These are phyloP conservation scores for Microvelia longipes DNA, from an alignment of 1,140 invertebrate genomes.

Conservation along the genomic window DNA sequence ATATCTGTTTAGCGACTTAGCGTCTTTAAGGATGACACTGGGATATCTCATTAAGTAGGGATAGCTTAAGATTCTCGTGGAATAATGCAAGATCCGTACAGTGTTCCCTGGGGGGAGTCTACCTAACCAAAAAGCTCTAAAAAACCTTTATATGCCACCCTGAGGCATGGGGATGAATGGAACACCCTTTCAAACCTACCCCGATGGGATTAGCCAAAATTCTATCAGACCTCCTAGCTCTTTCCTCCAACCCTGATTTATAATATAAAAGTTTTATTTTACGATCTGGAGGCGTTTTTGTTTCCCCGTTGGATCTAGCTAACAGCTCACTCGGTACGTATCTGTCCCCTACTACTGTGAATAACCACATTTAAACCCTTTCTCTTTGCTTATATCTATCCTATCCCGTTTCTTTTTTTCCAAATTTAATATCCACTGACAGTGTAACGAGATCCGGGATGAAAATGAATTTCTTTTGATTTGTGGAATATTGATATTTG, in stretches of 20 bases:
- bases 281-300: neutral
- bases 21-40: neutral
- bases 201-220: neutral
- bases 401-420: no score
- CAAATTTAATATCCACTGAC: no score
- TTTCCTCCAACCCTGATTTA: neutral
- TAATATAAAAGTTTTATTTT: neutral
- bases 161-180: neutral
- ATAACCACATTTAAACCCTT: no score
- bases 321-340: no score
- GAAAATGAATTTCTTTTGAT: no score
- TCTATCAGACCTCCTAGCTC: neutral
- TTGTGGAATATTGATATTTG: no score
- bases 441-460: no score
- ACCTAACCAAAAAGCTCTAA: neutral
- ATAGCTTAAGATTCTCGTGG: neutral
- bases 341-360: no score
- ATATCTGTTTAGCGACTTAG: neutral
- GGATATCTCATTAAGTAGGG: neutral
- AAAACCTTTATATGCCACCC: neutral
- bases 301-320: no score
- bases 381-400: no score
- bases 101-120: neutral
- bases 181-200: neutral
- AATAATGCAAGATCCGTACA: neutral